These are phyloP conservation scores for Ciconia nigra DNA, from an alignment of 2,797 vertebrate species.

Conservation along the genomic window DNA sequence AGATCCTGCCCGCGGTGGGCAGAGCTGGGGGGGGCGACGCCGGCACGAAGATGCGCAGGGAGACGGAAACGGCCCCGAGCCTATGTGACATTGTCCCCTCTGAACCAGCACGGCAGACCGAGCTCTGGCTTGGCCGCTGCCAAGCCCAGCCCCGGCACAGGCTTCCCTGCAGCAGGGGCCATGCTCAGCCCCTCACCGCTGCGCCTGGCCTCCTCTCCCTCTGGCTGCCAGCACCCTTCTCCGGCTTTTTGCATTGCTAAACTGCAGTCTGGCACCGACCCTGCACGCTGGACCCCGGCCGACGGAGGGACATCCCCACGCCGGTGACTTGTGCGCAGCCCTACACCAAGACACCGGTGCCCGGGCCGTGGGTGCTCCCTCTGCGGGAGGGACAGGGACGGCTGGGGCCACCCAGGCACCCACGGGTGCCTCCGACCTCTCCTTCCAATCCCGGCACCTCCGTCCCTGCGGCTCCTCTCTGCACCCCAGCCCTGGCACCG, in stretches of 20 bases:
- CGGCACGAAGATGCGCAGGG: not conserved
- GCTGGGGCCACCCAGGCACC: not conserved
- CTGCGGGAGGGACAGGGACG: rapidly evolving
- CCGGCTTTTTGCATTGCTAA: not conserved
- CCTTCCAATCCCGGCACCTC: not conserved
- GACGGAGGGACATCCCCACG: not conserved
- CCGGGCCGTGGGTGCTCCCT: rapidly evolving
- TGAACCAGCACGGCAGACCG: rapidly evolving
- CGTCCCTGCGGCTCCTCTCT: not conserved
- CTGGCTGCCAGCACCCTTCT: not conserved
- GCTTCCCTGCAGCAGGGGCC: not conserved
- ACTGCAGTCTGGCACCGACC: rapidly evolving
- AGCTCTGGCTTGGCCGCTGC: not conserved
- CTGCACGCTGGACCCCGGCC: rapidly evolving
- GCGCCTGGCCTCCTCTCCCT: not conserved
- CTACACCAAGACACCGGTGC: not conserved
- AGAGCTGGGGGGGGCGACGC: not conserved
- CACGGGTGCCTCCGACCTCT: not conserved
- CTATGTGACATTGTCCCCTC: not conserved
- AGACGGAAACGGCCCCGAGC: not conserved
- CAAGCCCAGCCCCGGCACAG: not conserved
- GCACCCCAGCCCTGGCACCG: not conserved
- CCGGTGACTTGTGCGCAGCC: not conserved
- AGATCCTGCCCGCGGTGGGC: rapidly evolving
- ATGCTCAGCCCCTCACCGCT: not conserved